A percentile compares a stretch with the other conserved stretches of the same genome.
Evolutionary conservation across 1,140 invertebrate species (phyloP).

Genomic region (Cotesia vestalis): DNA sequence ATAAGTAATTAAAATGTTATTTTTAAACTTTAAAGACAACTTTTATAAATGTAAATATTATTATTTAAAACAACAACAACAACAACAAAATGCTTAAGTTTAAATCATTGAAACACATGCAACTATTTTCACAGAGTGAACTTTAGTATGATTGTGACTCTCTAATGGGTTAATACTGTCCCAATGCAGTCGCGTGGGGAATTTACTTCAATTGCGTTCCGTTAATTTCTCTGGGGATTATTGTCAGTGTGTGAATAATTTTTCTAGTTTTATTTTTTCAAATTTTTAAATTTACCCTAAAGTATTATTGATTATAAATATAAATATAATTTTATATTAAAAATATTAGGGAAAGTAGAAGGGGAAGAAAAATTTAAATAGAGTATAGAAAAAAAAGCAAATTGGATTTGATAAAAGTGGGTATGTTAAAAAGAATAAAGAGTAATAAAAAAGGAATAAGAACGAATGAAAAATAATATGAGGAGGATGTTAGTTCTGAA

Average conservation of each 20-base stretch:
- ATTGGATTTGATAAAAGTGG: too few relatives aligned
- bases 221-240: constrained; percentile 16
- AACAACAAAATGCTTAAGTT: not conserved
- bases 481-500: constrained; percentile 2
- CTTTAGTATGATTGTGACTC: constrained; percentile 15
- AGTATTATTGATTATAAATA: too few relatives aligned
- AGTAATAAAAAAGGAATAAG: too few relatives aligned
- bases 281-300: too few relatives aligned
- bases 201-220: constrained; percentile 16
- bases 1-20: too few relatives aligned
- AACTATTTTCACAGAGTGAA: constrained; percentile 4
- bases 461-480: too few relatives aligned
- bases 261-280: not conserved
- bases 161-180: constrained; percentile 15
- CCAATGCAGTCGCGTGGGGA: not conserved
- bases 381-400: too few relatives aligned
- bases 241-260: not conserved
- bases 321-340: too few relatives aligned
- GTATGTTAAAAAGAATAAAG: too few relatives aligned
- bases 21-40: too few relatives aligned
- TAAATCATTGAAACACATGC: constrained; percentile 7
- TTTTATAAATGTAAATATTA: not conserved
- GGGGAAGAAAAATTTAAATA: too few relatives aligned
- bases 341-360: too few relatives aligned
- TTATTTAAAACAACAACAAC: constrained; percentile 2